Conservation (phyloP, 2,113 vertebrate species). For the Aptenodytes forsteri region DNA sequence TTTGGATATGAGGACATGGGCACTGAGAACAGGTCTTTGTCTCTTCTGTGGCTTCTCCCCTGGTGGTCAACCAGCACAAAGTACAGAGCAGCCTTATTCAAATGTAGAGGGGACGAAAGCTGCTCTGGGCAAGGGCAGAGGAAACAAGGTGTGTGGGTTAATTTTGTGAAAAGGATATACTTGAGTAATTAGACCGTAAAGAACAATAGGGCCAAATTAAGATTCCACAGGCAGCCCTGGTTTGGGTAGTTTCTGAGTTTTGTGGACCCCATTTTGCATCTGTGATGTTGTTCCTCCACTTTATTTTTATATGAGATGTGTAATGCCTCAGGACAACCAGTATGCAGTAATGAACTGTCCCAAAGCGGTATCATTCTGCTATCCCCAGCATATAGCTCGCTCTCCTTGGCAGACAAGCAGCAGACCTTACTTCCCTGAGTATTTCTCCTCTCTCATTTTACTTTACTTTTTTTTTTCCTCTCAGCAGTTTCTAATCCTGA, state of each 20-base stretch:
- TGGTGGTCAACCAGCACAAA: not conserved
- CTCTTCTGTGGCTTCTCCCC: not conserved
- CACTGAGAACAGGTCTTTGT: not conserved
- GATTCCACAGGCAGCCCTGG: not conserved
- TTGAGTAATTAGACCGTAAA: not conserved
- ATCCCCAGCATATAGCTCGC: not conserved
- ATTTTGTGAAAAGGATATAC: not conserved
- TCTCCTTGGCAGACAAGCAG: not conserved
- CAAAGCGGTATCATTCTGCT: not conserved
- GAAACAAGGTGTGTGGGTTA: not conserved
- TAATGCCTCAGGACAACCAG: not conserved
- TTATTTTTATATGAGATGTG: not conserved
- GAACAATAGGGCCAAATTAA: not conserved
- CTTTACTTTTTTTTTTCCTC: not conserved
- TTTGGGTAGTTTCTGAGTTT: not conserved
- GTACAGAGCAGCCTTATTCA: not conserved
- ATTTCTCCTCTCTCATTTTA: not conserved
- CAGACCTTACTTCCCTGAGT: not conserved
- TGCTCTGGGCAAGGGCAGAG: not conserved
- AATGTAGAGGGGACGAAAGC: not conserved
- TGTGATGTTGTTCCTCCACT: not conserved
- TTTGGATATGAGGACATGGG: not conserved
- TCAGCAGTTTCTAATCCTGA: not conserved
- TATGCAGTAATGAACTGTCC: constrained; percentile 11
- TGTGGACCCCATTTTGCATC: not conserved